A percentile compares a stretch with the other conserved stretches of the same genome.
phyloP scores from a whole-genome alignment of 2,797 vertebrate genomes.

The Gymnoscopelus microlampas region DNA sequence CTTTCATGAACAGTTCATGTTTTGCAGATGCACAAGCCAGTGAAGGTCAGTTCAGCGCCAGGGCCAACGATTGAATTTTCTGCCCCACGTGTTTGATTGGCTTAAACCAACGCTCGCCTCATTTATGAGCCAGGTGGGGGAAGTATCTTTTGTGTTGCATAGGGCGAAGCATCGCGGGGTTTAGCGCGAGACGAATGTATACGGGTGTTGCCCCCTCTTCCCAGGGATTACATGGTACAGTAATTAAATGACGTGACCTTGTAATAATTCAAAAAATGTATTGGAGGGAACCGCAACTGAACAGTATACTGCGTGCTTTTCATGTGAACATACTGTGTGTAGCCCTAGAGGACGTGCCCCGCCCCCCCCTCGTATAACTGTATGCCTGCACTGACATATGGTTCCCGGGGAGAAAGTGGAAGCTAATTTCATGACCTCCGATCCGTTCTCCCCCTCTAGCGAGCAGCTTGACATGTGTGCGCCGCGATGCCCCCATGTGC shows the following conservation, averaged over 20 bases:
- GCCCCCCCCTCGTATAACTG: not conserved
- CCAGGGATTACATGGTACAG: not conserved
- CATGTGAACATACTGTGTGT: no score
- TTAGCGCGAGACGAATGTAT: not conserved
- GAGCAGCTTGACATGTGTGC: slow-evolving; percentile 7
- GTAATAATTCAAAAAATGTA: not conserved
- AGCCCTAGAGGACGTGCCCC: no score
- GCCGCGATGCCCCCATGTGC: not conserved
- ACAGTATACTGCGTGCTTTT: not conserved
- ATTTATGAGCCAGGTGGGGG: not conserved
- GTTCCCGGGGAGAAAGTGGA: not conserved
- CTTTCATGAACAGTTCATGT: slow-evolving; percentile 18
- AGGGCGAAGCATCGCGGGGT: not conserved
- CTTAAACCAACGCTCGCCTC: slow-evolving; percentile 1
- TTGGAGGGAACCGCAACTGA: not conserved
- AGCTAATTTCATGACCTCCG: slow-evolving; percentile 13
- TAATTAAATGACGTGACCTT: slow-evolving; percentile 10
- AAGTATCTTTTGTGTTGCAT: not conserved
- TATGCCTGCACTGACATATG: not conserved
- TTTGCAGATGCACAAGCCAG: slow-evolving; percentile 23
- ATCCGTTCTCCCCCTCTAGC: not conserved
- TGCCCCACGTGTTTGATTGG: slow-evolving; percentile 10
- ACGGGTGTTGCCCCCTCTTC: not conserved
- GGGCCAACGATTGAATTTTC: slow-evolving; percentile 36
- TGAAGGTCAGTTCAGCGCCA: slow-evolving; percentile 51